Evolutionary conservation across 92 coral and sea anemone genomes (phyloP).

Genomic region (Virgularia gustaviana): DNA sequence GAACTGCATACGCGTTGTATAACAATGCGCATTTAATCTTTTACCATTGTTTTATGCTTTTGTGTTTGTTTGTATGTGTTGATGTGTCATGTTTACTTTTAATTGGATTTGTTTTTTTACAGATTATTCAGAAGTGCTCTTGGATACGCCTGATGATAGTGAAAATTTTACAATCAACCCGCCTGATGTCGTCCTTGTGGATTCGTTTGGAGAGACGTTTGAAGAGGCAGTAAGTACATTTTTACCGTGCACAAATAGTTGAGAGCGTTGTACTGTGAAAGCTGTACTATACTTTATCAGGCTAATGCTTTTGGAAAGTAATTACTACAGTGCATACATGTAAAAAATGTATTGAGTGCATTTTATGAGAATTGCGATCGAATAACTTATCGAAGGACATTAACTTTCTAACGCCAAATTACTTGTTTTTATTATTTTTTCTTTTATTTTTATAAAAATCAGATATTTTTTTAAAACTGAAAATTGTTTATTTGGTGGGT

Average conservation of each 20-base stretch:
- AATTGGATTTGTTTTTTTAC: slow-evolving; percentile 47
- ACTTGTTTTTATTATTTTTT: too few relatives aligned
- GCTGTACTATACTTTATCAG: neutral
- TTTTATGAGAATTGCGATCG: too few relatives aligned
- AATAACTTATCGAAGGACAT: too few relatives aligned
- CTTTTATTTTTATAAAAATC: too few relatives aligned
- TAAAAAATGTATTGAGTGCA: neutral
- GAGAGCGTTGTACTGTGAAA: neutral
- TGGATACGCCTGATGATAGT: slow-evolving; percentile 48
- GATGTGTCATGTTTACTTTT: neutral
- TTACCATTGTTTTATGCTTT: neutral
- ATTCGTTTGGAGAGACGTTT: slow-evolving; percentile 67
- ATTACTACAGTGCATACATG: neutral
- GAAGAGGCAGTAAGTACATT: slow-evolving; percentile 75
- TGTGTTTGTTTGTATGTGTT: neutral
- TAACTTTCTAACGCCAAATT: too few relatives aligned
- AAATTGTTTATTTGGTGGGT: too few relatives aligned
- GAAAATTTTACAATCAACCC: slow-evolving; percentile 36
- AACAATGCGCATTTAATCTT: too few relatives aligned
- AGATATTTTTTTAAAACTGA: too few relatives aligned
- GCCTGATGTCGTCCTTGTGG: slow-evolving; percentile 67
- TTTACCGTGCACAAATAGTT: neutral
- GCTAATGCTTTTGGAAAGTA: neutral
- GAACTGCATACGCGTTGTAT: too few relatives aligned
- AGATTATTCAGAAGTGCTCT: slow-evolving; percentile 60